Evolutionary conservation across 2,888 invertebrate genomes (phyloP).

Genomic region (Eristalis tenax): DNA sequence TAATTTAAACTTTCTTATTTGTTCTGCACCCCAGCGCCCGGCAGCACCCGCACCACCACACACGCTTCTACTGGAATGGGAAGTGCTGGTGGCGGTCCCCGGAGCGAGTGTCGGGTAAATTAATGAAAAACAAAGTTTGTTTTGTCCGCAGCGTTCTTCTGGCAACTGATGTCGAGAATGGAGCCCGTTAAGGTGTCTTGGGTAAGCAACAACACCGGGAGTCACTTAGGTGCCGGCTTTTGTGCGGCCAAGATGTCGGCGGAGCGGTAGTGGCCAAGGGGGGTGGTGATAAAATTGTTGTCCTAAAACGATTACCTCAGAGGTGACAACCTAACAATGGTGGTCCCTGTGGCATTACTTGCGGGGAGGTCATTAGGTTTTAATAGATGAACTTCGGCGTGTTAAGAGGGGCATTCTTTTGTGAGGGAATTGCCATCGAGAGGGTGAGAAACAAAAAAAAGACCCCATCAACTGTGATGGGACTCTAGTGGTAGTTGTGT

Average conservation of each 20-base stretch:
- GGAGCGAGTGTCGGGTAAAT: constrained; percentile 6
- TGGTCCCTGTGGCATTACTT: background rate
- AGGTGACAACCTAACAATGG: constrained; percentile 20
- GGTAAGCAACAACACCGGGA: constrained; percentile 22
- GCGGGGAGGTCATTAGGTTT: constrained; percentile 11
- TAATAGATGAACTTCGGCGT: background rate
- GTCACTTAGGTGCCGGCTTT: constrained; percentile 48
- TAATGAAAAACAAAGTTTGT: constrained; percentile 41
- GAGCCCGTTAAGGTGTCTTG: constrained; percentile 12
- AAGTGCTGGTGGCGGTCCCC: background rate
- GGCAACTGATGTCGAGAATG: background rate
- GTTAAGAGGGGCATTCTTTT: background rate
- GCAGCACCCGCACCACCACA: background rate
- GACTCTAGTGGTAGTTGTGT: background rate
- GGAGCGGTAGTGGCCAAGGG: background rate
- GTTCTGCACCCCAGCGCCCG: constrained; percentile 1
- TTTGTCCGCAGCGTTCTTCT: background rate
- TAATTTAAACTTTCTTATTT: constrained; percentile 68
- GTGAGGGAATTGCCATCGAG: background rate
- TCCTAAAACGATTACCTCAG: constrained; percentile 46
- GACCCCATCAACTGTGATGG: background rate
- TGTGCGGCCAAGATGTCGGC: background rate
- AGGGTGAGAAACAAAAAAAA: background rate
- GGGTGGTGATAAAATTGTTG: constrained; percentile 41
- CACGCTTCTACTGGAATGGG: background rate